Evolutionary conservation across 2,797 vertebrate species (phyloP), one percentile per base, ranked within the genome.

Genomic region (Hirundo rustica): DNA sequence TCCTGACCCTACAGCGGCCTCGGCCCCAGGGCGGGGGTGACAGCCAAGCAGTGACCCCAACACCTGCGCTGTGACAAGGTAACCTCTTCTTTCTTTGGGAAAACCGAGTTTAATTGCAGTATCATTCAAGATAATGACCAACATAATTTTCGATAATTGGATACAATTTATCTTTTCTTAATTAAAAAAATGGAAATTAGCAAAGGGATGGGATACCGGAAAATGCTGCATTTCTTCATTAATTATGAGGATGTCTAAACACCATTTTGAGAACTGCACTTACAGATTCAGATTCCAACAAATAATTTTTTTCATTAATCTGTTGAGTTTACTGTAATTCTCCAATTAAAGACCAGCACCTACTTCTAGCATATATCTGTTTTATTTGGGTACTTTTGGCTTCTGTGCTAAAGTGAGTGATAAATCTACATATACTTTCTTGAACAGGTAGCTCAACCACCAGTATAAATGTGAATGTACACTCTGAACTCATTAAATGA

Each of bases 91-190:
- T 96, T 47, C 92, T 85, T 75, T 57, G 64, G 64, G 84, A 76
- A 96, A 96, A 88, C 79, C 14, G 5, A 83, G 48, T 87, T 93
- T 93, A 96, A 96, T 85, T 93, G 89, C 93, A 76, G 67, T 77
- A 96, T 92, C 88, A 94, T 93, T 96, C 93, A 95, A 64, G 86
- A 93, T 94, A 97, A 97, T 92, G 93, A 94, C 93, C 92, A 83
- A 96, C 89, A 95, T 96, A 95, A 96, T 96, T 97, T 96, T 94
- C 76, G 92, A 78, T 95, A 96, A 96, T 93, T 96, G 92, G 79
- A 89, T 87, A 85, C 73, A 95, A 95, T 96, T 95, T 95, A 89
- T 96, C 96, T 95, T 93, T 96, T 96, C 88, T 93, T 97, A 94
- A 97, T 96, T 83, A 96, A 94, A 86, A 95, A 92, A 91, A 82